Percentiles rank a stretch among this genome's conserved stretches.
Evolutionary conservation across 2,797 vertebrate species (phyloP).

Genomic region (Streptopelia turtur): DNA sequence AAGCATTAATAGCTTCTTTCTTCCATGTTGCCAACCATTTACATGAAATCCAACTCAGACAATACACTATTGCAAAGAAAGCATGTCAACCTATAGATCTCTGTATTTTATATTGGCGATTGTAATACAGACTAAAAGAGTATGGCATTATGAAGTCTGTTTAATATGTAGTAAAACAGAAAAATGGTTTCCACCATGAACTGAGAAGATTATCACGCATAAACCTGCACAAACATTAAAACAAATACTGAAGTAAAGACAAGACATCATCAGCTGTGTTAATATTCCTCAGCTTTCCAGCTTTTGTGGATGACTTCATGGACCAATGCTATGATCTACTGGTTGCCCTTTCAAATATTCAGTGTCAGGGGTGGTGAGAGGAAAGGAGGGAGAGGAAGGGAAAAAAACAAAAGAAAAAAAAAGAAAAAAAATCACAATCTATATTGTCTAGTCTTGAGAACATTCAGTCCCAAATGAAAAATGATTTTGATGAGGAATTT

Average conservation of each 20-base stretch:
- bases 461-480: background rate
- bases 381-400: accelerated
- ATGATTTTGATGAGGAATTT: background rate
- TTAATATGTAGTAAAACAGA: background rate
- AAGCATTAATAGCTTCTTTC: background rate
- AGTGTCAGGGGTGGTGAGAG: too few relatives aligned
- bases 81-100: background rate
- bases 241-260: background rate
- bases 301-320: background rate
- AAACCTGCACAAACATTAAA: background rate
- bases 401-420: too few relatives aligned
- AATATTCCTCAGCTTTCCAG: background rate
- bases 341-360: background rate
- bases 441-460: background rate
- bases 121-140: background rate
- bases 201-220: background rate
- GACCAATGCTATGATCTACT: background rate
- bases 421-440: accelerated
- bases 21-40: background rate
- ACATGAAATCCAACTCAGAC: background rate
- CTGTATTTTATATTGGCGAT: background rate
- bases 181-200: background rate
- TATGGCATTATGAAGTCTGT: background rate
- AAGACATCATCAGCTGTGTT: background rate
- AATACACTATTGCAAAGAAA: background rate